These are phyloP conservation scores for Phthorimaea operculella DNA, from an alignment of 1,140 invertebrate genomes.

Conservation along the genomic window DNA sequence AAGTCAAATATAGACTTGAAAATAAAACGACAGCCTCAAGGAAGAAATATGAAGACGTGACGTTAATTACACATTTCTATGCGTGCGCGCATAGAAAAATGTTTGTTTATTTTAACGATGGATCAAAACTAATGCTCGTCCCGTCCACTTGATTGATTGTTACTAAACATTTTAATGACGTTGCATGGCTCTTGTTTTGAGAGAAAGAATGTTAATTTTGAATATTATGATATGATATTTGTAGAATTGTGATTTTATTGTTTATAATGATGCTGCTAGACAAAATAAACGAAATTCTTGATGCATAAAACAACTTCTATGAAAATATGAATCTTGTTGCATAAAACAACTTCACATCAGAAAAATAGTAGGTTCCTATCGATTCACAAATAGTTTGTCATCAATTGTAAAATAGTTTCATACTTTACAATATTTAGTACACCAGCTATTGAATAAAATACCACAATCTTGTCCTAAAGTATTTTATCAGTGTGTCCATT, in stretches of 20 bases:
- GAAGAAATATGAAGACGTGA: slow-evolving; percentile 32
- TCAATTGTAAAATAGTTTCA: background rate
- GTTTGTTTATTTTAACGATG: slow-evolving; percentile 41
- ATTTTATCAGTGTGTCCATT: slow-evolving; percentile 22
- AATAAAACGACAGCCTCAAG: slow-evolving; percentile 1
- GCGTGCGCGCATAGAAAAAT: slow-evolving; percentile 20
- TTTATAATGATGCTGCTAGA: too few species aligned
- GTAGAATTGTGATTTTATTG: too few species aligned
- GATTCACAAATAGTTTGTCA: background rate
- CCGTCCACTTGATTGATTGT: slow-evolving; percentile 38
- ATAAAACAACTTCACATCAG: too few species aligned
- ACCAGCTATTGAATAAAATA: slow-evolving; percentile 22
- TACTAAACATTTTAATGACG: slow-evolving; percentile 22
- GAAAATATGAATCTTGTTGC: too few species aligned
- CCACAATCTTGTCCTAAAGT: slow-evolving; percentile 27
- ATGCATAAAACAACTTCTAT: too few species aligned
- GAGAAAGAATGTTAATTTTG: too few species aligned
- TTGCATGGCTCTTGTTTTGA: too few species aligned
- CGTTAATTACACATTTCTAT: slow-evolving; percentile 31
- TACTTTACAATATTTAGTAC: background rate
- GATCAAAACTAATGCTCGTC: slow-evolving; percentile 40
- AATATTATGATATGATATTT: too few species aligned
- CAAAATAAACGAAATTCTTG: too few species aligned
- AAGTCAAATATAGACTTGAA: background rate
- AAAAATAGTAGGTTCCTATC: too few species aligned